phyloP scores from a whole-genome alignment of 1,140 invertebrate genomes.

The Nasonia longicornis region DNA sequence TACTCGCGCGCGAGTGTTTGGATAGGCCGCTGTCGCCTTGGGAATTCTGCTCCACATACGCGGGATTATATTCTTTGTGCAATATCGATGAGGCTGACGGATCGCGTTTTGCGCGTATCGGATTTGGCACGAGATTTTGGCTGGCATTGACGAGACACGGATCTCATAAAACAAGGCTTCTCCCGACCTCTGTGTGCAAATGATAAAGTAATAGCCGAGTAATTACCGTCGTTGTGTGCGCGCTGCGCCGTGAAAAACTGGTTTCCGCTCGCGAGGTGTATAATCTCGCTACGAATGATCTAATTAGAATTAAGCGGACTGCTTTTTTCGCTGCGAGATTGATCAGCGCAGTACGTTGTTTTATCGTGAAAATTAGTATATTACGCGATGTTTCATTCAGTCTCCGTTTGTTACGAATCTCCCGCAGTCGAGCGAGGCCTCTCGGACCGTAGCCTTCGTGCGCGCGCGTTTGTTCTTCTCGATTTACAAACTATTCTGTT shows the following conservation, averaged over 20 bases:
- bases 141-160: background rate
- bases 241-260: no score
- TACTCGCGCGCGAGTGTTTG: background rate
- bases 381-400: background rate
- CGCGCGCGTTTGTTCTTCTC: background rate
- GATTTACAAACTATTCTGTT: background rate
- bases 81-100: background rate
- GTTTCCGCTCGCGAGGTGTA: no score
- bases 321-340: background rate
- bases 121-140: constrained; percentile 2
- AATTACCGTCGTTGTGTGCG: background rate
- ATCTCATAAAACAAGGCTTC: background rate
- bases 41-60: background rate
- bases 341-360: background rate
- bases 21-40: background rate
- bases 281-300: no score
- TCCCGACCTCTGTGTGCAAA: background rate
- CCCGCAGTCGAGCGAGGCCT: background rate
- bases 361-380: background rate
- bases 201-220: background rate
- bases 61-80: background rate
- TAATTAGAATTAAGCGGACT: no score
- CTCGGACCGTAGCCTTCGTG: background rate
- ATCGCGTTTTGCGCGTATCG: background rate
- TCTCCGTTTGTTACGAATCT: background rate